A percentile compares a stretch with the other conserved stretches of the same genome.
phyloP scores from a whole-genome alignment of 1,140 invertebrate genomes.

The Drosophila ananassae region DNA sequence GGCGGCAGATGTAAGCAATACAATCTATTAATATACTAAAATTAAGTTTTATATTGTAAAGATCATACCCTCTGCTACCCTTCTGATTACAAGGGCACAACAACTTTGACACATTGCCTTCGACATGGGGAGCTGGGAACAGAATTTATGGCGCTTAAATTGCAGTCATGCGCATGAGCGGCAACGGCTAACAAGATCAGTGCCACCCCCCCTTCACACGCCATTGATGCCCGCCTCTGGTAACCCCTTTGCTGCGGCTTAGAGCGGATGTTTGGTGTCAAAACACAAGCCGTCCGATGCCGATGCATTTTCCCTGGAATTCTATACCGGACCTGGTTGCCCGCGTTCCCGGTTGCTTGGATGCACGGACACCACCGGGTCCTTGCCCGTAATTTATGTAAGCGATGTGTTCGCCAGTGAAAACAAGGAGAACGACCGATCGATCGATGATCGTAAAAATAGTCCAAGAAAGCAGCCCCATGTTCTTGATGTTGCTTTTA shows the following conservation, averaged over 20 bases:
- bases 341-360: not conserved
- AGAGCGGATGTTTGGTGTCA: slow-evolving; percentile 78
- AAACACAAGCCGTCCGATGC: slow-evolving; percentile 51
- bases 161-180: slow-evolving; percentile 77
- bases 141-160: slow-evolving; percentile 81
- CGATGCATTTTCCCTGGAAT: slow-evolving; percentile 68
- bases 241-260: slow-evolving; percentile 58
- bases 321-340: slow-evolving; percentile 38
- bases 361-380: slow-evolving; percentile 11
- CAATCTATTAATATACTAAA: not conserved
- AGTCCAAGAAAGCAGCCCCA: slow-evolving; percentile 31
- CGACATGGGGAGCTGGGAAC: slow-evolving; percentile 43
- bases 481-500: slow-evolving; percentile 57
- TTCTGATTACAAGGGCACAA: slow-evolving; percentile 17
- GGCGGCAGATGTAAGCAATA: not conserved
- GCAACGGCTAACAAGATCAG: slow-evolving; percentile 72
- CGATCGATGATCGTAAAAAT: slow-evolving; percentile 65
- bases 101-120: slow-evolving; percentile 70
- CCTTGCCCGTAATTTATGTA: slow-evolving; percentile 73
- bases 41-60: not conserved
- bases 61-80: slow-evolving; percentile 25
- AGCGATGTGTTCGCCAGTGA: slow-evolving; percentile 69
- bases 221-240: not conserved
- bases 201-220: not conserved
- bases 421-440: slow-evolving; percentile 58